These are phyloP conservation scores for Lamellibrachia luymesi DNA, from an alignment of 1,140 invertebrate genomes.

Conservation along the genomic window DNA sequence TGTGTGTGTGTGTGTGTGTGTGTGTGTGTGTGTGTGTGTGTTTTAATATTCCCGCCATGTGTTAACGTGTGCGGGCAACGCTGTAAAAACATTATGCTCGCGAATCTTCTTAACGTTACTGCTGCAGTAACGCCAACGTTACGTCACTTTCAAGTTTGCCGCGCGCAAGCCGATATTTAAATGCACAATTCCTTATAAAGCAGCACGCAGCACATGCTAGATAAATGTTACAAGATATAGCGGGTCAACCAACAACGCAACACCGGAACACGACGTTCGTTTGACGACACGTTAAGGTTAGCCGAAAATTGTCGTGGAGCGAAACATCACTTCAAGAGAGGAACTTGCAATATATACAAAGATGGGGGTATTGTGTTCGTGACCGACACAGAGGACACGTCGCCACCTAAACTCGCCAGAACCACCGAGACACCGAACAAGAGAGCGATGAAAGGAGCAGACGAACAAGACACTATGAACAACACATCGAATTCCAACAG, in stretches of 20 bases:
- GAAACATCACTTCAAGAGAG: not conserved
- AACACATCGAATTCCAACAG: not conserved
- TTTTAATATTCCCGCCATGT: not conserved
- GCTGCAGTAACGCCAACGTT: not conserved
- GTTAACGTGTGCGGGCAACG: not conserved
- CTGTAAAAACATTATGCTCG: not conserved
- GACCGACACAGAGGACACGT: not conserved
- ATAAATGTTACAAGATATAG: not conserved
- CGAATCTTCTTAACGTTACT: not conserved
- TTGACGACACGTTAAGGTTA: not conserved
- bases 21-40: not conserved
- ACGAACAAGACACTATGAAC: not conserved
- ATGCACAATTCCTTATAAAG: not conserved
- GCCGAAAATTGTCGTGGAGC: not conserved
- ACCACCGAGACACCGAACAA: not conserved
- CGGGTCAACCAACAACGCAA: not conserved
- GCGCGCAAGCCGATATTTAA: not conserved
- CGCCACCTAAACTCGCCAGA: not conserved
- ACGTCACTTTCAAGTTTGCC: not conserved
- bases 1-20: not conserved
- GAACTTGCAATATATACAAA: not conserved
- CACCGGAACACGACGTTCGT: not conserved
- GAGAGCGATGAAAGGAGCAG: not conserved
- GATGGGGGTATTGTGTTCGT: not conserved
- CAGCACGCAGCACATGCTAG: not conserved